Conservation (phyloP, 2,888 invertebrate species). For the Microplitis deprimator region DNA sequence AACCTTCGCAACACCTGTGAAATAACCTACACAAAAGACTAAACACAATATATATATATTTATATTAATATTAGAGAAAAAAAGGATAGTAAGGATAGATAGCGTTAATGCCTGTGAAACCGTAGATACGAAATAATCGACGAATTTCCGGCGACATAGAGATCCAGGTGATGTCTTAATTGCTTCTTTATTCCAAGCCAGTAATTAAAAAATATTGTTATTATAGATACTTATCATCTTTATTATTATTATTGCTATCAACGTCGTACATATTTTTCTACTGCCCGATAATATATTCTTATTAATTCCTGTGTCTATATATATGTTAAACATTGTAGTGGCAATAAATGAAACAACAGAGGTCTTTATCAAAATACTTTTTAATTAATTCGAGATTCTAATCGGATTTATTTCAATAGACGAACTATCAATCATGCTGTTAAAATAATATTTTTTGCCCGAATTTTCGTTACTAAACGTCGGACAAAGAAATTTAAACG, state of each 20-base stretch:
- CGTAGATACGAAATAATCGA: slow-evolving; percentile 26
- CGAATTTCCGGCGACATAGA: slow-evolving; percentile 23
- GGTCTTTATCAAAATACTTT: neutral
- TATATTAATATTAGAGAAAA: neutral
- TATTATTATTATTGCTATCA: neutral
- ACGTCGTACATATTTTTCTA: neutral
- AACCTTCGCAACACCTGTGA: slow-evolving; percentile 26
- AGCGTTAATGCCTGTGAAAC: slow-evolving; percentile 3
- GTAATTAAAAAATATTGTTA: slow-evolving; percentile 53
- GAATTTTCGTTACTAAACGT: neutral
- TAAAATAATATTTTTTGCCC: neutral
- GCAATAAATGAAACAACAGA: neutral
- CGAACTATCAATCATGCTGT: neutral
- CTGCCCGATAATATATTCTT: neutral
- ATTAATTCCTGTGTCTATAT: neutral
- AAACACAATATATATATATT: slow-evolving; percentile 27
- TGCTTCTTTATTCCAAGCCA: slow-evolving; percentile 28
- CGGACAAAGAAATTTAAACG: neutral
- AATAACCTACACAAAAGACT: neutral
- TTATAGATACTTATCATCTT: slow-evolving; percentile 8
- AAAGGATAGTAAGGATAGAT: neutral
- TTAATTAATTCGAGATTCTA: neutral
- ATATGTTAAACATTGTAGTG: neutral
- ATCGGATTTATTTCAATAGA: neutral
- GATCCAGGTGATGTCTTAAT: slow-evolving; percentile 3